phyloP scores from a whole-genome alignment of 2,113 vertebrate genomes.

The Xerus inauris region DNA sequence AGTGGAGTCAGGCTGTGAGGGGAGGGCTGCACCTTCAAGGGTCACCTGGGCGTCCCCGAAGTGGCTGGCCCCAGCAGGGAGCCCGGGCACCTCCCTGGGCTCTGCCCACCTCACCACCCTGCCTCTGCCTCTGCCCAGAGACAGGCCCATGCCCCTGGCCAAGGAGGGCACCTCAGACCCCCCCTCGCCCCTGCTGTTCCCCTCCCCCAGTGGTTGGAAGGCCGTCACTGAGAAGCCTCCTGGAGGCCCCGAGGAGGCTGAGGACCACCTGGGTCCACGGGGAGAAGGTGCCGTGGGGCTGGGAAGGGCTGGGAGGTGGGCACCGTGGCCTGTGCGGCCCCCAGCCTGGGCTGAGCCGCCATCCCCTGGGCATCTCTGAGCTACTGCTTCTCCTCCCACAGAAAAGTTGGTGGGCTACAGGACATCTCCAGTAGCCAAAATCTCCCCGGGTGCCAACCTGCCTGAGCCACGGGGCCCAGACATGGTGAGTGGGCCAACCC shows the following conservation, averaged over 20 bases:
- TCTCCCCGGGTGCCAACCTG: conserved; percentile 70
- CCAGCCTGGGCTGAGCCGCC: fast-evolving
- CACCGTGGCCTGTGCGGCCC: background rate
- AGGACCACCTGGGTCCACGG: background rate
- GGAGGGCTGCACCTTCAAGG: background rate
- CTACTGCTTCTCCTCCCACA: conserved; percentile 15
- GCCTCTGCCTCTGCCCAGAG: conserved; percentile 63
- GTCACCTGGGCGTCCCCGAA: background rate
- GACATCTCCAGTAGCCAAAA: conserved; percentile 75
- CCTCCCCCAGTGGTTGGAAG: conserved; percentile 71
- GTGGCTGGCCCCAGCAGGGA: background rate
- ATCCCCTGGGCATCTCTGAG: fast-evolving
- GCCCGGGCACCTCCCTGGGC: background rate
- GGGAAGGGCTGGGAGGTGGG: background rate
- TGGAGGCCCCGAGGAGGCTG: conserved; percentile 59
- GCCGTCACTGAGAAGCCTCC: conserved; percentile 53
- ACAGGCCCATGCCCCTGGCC: conserved; percentile 66
- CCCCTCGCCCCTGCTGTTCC: conserved; percentile 71
- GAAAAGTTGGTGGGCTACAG: conserved; percentile 73
- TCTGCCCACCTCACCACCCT: background rate
- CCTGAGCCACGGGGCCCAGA: conserved; percentile 80
- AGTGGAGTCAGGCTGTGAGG: fast-evolving
- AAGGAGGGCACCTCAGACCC: conserved; percentile 74
- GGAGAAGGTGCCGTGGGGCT: conserved; percentile 68
- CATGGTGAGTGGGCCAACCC: conserved; percentile 67